Percentiles rank a stretch among this genome's conserved stretches.
Evolutionary conservation across 2,797 vertebrate species (phyloP).

Genomic region (Pangasius sanitwongsei): DNA sequence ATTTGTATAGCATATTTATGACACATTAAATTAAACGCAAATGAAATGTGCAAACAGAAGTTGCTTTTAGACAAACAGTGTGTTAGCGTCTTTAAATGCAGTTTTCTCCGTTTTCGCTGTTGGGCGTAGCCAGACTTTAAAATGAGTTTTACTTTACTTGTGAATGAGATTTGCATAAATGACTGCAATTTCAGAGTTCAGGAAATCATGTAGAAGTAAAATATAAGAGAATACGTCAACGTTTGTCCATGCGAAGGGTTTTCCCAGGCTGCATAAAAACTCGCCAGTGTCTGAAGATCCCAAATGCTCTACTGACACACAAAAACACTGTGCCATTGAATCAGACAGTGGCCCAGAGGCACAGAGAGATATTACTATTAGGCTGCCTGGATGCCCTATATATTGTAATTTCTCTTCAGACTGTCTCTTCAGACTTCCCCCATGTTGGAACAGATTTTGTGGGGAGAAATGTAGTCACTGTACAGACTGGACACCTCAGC

Average conservation of each 20-base stretch:
- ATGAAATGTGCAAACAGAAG: no score
- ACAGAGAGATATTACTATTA: background rate
- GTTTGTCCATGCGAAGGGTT: background rate
- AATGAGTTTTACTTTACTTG: background rate
- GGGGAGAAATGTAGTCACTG: background rate
- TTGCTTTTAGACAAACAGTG: background rate
- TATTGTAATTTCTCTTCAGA: background rate
- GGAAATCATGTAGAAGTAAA: background rate
- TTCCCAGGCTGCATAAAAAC: background rate
- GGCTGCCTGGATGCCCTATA: background rate
- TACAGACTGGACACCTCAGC: background rate
- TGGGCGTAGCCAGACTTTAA: background rate
- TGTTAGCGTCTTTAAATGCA: background rate
- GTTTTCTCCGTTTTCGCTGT: background rate
- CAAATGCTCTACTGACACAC: conserved; percentile 26
- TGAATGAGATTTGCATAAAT: background rate
- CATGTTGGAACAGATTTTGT: background rate
- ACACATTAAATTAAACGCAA: no score
- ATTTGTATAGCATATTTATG: no score
- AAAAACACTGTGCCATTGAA: background rate
- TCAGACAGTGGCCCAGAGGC: background rate
- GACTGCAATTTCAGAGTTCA: background rate
- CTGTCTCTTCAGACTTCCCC: background rate
- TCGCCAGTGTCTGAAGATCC: background rate
- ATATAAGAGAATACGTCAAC: background rate